Percentiles rank a stretch among this genome's conserved stretches.
phyloP scores from a whole-genome alignment of 2,797 vertebrate genomes.

The Orientallactaga sibirica region DNA sequence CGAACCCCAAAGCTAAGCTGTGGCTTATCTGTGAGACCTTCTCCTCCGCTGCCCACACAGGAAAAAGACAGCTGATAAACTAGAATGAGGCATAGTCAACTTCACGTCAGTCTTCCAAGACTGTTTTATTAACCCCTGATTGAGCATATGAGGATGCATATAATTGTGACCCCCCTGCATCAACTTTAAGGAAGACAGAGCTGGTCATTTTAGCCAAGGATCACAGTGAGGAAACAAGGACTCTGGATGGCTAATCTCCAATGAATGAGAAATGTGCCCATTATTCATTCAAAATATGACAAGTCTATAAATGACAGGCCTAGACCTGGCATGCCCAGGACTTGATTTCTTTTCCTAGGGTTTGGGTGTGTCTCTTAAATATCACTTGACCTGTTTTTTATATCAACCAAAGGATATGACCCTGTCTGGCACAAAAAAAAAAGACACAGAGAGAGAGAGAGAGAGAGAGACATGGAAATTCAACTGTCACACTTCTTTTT shows the following conservation, averaged over 20 bases:
- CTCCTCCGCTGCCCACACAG: not conserved
- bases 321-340: not conserved
- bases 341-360: not conserved
- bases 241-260: not conserved
- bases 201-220: not conserved
- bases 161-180: not conserved
- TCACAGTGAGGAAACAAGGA: not conserved
- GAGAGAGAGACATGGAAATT: not conserved
- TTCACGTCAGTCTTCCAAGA: not conserved
- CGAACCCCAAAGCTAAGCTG: not conserved
- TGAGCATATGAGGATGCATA: not conserved
- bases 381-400: not conserved
- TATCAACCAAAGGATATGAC: not conserved
- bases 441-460: not conserved
- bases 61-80: conserved; percentile 9
- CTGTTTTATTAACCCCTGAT: not conserved
- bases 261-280: not conserved
- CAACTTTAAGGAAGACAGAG: not conserved
- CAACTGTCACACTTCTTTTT: not conserved
- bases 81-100: not conserved
- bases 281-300: not conserved
- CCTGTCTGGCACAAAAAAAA: not conserved
- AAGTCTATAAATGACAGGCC: not conserved
- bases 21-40: not conserved
- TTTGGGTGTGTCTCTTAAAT: not conserved